Base-by-base conservation (phyloP, 2,113 vertebrate genomes). In the Corvus hawaiiensis region DNA sequence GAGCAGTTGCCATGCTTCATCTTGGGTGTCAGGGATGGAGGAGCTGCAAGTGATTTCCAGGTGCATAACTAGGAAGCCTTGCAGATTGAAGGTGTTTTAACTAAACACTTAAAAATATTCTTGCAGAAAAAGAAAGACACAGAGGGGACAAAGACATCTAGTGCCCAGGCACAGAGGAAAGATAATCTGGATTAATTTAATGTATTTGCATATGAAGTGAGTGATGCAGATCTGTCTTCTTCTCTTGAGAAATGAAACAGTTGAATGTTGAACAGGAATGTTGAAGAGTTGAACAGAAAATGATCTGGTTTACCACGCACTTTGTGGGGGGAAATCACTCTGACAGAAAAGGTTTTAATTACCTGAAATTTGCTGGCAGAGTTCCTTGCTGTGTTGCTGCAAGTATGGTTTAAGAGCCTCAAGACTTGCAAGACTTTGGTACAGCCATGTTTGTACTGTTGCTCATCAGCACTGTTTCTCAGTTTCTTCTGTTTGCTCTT, bases 1-100 rank as follows among this genome's bases (percentile, higher is more conserved):
- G 49, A 83, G 56, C 17, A n/a, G n/a, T 23, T 90, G 37, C 37
- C 13, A 3, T 35, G 7, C 18, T 84, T 74, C 19, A 33, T 46
- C 28, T 55, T 46, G 23, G 10, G 37, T 1, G 0, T 32, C 21
- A 48, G 41, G 41, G 35, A 59, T 39, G 72, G 68, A 84, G 35
- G 44, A 88, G 32, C 22, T 72, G 67, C 54, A 94, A 94, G 28
- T 10, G 41, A 83, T 85, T 93, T 82, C 62, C 37, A 48, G 19
- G 41, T 13, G 13, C 7, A 6, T 41, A 55, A 66, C 26, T 73
- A 33, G 52, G 19, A 93, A 84, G 16, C 18, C 15, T 82, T 94
- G 37, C 41, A 79, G 30, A 39, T 6, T 56, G 37, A 87, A 83
- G 41, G 63, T 3, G 3, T 30, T 89, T 87, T 78, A 84, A 51